Conservation (phyloP, 2,113 vertebrate genomes). For the Crotalus tigris region DNA sequence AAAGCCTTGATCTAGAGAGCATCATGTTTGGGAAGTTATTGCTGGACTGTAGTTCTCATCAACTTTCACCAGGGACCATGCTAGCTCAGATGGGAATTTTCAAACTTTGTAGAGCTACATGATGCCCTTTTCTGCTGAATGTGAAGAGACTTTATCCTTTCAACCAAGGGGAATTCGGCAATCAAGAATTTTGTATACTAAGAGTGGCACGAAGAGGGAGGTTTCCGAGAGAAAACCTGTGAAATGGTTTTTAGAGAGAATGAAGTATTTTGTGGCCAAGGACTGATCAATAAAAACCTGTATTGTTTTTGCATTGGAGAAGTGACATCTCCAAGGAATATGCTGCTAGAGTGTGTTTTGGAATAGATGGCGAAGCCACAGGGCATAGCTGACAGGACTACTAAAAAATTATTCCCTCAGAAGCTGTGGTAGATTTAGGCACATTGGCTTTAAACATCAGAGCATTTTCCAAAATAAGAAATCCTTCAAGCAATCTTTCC, state of each 20-base stretch:
- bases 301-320: not conserved
- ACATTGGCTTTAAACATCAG: conserved; percentile 5
- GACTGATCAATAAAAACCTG: not conserved
- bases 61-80: not conserved
- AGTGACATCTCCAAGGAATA: not conserved
- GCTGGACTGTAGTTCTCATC: not conserved
- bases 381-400: not conserved
- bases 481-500: not conserved
- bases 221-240: not conserved
- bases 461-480: not conserved
- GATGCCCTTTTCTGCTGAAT: not conserved
- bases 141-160: not conserved
- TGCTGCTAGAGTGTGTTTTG: not conserved
- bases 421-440: conserved; percentile 3
- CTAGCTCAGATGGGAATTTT: not conserved
- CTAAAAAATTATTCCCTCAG: conserved; percentile 11
- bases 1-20: too few relatives aligned
- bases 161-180: not conserved
- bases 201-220: not conserved
- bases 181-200: not conserved
- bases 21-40: not conserved
- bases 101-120: not conserved
- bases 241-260: not conserved
- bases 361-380: not conserved
- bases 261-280: not conserved